Evolutionary conservation across 2,888 invertebrate species (phyloP).

Genomic region (Tryphoninae sp.): DNA sequence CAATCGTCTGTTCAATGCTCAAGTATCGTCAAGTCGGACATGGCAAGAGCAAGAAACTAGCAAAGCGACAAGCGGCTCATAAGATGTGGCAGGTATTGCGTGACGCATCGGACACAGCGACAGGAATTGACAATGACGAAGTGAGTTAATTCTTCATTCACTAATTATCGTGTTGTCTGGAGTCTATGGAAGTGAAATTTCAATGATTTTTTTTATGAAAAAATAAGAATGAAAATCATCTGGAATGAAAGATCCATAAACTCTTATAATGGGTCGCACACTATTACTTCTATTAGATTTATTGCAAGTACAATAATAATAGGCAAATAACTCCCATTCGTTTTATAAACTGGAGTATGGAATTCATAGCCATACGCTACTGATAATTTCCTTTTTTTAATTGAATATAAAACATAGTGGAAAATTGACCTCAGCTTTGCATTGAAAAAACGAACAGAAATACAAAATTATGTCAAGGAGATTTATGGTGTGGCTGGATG

Average conservation of each 20-base stretch:
- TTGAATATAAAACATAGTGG: background rate
- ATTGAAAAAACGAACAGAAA: background rate
- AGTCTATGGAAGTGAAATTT: no score
- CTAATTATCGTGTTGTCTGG: background rate
- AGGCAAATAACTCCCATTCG: background rate
- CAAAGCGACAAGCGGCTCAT: conserved; percentile 97
- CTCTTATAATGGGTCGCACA: no score
- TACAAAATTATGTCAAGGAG: no score
- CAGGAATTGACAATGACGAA: conserved; percentile 89
- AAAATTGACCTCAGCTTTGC: background rate
- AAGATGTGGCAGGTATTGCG: conserved; percentile 95
- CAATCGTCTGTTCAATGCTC: conserved; percentile 94
- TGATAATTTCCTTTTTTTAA: background rate
- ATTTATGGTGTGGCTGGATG: conserved; percentile 44
- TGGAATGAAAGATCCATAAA: no score
- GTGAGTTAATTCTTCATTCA: conserved; percentile 80
- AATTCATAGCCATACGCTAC: background rate
- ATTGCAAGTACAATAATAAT: no score
- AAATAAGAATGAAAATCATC: background rate
- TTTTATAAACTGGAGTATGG: background rate
- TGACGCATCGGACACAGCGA: conserved; percentile 87
- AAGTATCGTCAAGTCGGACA: conserved; percentile 92
- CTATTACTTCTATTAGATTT: no score
- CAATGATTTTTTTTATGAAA: background rate
- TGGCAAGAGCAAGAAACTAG: conserved; percentile 97